phyloP scores from a whole-genome alignment of 2,888 invertebrate species.

The Eueremaeus valkanovi region DNA sequence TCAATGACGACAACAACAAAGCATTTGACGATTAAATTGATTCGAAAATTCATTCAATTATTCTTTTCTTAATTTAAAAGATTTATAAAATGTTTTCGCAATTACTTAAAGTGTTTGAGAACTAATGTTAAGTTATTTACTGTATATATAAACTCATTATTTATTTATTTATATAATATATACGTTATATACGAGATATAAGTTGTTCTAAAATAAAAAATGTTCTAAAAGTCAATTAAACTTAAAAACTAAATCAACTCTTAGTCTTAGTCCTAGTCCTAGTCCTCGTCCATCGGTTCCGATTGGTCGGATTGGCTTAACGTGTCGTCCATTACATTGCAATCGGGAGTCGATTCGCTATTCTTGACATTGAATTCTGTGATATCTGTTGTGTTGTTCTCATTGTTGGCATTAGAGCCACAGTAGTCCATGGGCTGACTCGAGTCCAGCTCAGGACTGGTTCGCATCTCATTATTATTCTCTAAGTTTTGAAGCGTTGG shows the following conservation, averaged over 20 bases:
- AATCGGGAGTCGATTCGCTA: not conserved
- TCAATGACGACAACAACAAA: not conserved
- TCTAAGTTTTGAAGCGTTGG: not conserved
- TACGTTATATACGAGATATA: conserved; percentile 7
- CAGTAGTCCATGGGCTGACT: conserved; percentile 26
- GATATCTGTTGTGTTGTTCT: not conserved
- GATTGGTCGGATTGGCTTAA: not conserved
- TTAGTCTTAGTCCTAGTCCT: not conserved
- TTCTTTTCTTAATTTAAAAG: not conserved
- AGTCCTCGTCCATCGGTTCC: conserved; percentile 28
- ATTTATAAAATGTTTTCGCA: not conserved
- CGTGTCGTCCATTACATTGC: conserved; percentile 1
- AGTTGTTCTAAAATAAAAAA: conserved; percentile 21
- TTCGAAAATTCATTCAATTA: not conserved
- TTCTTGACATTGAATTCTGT: not conserved
- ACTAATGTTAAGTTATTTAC: not conserved
- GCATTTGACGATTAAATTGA: not conserved
- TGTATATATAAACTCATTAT: conserved; percentile 23
- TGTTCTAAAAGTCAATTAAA: not conserved
- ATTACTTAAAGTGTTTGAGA: not conserved
- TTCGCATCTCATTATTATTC: not conserved
- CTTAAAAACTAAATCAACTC: not conserved
- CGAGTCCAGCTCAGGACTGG: not conserved
- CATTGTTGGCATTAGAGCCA: not conserved
- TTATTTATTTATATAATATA: conserved; percentile 26